A percentile compares a stretch with the other conserved stretches of the same genome.
These are phyloP conservation scores for Poecile montanus DNA, from an alignment of 2,797 vertebrate genomes.

Conservation along the genomic window DNA sequence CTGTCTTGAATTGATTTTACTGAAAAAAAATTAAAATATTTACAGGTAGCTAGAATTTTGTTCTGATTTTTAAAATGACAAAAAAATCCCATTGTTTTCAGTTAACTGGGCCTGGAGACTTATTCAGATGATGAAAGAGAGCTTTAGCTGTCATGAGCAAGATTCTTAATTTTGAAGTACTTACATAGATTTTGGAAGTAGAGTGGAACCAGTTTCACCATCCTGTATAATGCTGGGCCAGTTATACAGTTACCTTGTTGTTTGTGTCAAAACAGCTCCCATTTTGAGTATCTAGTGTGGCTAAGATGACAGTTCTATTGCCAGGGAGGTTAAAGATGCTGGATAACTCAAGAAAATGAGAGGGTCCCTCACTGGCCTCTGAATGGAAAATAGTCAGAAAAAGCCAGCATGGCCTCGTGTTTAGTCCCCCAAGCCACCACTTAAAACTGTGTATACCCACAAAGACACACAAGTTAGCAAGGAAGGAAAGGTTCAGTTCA, in stretches of 20 bases:
- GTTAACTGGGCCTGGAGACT: not conserved
- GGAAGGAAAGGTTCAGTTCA: not conserved
- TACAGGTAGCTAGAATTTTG: not conserved
- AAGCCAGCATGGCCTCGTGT: not conserved
- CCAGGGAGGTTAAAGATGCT: not conserved
- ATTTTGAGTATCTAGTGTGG: not conserved
- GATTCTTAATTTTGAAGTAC: not conserved
- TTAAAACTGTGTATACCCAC: not conserved
- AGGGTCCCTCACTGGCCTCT: not conserved
- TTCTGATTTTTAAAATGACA: not conserved
- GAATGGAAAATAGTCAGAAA: not conserved
- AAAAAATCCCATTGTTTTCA: not conserved
- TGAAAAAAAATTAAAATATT: not conserved
- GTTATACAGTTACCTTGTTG: not conserved
- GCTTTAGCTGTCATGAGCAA: not conserved
- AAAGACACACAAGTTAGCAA: not conserved
- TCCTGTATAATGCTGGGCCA: not conserved
- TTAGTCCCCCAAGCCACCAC: not conserved
- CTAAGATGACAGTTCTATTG: not conserved
- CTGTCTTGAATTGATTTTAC: not conserved
- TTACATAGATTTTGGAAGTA: not conserved
- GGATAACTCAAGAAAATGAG: not conserved
- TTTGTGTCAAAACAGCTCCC: not conserved
- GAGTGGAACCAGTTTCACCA: not conserved
- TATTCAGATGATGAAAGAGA: not conserved